A percentile compares a stretch with the other conserved stretches of the same genome.
phyloP scores from a whole-genome alignment of 2,888 invertebrate species.

The Apantesis nais region DNA sequence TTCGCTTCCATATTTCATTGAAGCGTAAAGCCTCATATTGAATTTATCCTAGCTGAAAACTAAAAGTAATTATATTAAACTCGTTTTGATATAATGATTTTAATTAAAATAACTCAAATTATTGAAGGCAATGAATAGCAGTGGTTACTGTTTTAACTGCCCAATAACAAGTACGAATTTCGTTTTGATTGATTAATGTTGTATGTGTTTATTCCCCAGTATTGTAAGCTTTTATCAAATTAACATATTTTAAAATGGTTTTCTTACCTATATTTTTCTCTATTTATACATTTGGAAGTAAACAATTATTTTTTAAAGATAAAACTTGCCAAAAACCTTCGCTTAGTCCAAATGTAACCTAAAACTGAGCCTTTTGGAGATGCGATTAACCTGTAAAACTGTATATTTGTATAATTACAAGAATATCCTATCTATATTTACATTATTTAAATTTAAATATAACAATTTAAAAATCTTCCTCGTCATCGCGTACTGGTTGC shows the following conservation, averaged over 20 bases:
- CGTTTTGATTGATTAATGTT: neutral
- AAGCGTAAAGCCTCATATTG: constrained; percentile 47
- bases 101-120: constrained; percentile 55
- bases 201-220: neutral
- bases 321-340: no score
- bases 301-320: no score
- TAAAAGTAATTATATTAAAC: constrained; percentile 52
- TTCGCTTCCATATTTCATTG: constrained; percentile 53
- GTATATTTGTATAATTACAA: no score
- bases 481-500: no score
- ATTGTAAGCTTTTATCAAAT: neutral
- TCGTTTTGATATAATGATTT: constrained; percentile 56
- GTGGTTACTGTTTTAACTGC: constrained; percentile 14
- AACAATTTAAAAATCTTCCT: no score
- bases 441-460: no score
- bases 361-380: no score
- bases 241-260: neutral
- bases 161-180: constrained; percentile 14
- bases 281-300: no score
- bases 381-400: no score
- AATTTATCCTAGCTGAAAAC: constrained; percentile 49
- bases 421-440: no score
- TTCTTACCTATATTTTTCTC: neutral
- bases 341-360: no score
- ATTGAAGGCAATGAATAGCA: constrained; percentile 37